Percentiles rank a stretch among this genome's conserved stretches.
Evolutionary conservation across 2,888 invertebrate species (phyloP).

Genomic region (Lasioglossum oenotherae): DNA sequence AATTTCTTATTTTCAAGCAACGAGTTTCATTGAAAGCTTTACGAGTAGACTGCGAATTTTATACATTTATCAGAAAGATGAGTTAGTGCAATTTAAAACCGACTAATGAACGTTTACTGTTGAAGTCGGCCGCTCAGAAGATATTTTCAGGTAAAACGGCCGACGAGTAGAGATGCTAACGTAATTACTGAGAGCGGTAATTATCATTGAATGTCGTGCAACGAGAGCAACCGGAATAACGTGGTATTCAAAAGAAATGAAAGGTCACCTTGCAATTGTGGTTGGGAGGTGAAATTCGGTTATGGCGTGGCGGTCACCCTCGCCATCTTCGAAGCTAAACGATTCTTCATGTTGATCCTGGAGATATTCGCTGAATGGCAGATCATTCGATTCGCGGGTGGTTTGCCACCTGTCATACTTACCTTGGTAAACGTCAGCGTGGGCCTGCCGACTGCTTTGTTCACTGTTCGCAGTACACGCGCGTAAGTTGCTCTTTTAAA

Average conservation of each 20-base stretch:
- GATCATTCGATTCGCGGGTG: constrained; percentile 78
- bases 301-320: constrained; percentile 76
- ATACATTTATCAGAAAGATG: too few relatives aligned
- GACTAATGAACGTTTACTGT: neutral
- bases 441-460: constrained; percentile 77
- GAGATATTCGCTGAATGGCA: constrained; percentile 78
- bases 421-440: constrained; percentile 73
- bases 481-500: constrained; percentile 64
- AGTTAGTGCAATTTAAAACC: too few relatives aligned
- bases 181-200: constrained; percentile 7
- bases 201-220: constrained; percentile 64
- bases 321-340: constrained; percentile 78
- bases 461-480: constrained; percentile 74
- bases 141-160: constrained; percentile 42
- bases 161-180: neutral
- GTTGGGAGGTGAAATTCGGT: constrained; percentile 75
- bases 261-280: constrained; percentile 62
- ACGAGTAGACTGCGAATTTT: too few relatives aligned
- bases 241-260: constrained; percentile 39
- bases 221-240: constrained; percentile 42
- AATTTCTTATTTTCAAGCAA: neutral
- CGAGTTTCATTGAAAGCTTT: neutral
- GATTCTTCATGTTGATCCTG: constrained; percentile 76
- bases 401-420: constrained; percentile 73
- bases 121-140: constrained; percentile 21